Evolutionary conservation across 1,140 invertebrate genomes (phyloP).

Genomic region (Sitobion miscanthi): DNA sequence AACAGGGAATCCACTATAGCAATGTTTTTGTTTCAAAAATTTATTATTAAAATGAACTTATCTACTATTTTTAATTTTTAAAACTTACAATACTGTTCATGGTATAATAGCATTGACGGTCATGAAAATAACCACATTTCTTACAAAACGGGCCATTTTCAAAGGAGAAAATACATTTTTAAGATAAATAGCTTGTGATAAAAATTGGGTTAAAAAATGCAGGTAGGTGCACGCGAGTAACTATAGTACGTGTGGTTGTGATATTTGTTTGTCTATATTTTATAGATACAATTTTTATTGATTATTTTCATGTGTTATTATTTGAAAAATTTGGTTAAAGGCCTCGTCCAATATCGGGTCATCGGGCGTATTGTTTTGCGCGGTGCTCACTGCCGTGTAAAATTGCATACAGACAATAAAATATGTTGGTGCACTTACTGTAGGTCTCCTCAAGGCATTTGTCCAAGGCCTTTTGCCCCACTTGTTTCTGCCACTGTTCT

Average conservation of each 20-base stretch:
- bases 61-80: neutral
- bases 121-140: neutral
- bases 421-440: constrained; percentile 45
- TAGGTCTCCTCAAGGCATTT: constrained; percentile 57
- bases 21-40: neutral
- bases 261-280: neutral
- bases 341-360: neutral
- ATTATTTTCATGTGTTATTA: neutral
- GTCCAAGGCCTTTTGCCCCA: constrained; percentile 52
- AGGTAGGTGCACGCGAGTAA: neutral
- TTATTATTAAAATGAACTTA: neutral
- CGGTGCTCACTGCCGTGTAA: neutral
- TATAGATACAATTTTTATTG: neutral
- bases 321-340: neutral
- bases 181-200: neutral
- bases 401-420: neutral
- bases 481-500: constrained; percentile 58
- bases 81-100: neutral
- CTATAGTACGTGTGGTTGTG: neutral
- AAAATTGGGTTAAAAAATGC: neutral
- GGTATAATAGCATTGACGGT: too few species aligned
- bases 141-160: neutral
- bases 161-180: neutral
- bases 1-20: neutral
- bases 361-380: neutral